Conservation (phyloP, 2,113 vertebrate species). For the Prochilodus magdalenae region DNA sequence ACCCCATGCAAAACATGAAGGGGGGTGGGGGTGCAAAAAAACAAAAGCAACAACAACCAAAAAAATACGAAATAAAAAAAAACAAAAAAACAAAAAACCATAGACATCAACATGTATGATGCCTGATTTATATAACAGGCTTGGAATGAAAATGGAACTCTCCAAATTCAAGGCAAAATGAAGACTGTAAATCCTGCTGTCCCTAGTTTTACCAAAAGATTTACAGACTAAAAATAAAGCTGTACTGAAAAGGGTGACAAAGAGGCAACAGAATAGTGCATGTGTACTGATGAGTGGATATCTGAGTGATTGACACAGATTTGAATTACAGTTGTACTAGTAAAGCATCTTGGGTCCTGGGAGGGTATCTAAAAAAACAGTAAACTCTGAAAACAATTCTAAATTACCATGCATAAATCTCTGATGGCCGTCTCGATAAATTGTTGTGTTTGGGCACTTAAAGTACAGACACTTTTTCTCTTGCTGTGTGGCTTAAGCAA, state of each 20-base stretch:
- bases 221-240: constrained; percentile 52
- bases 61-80: too few species aligned
- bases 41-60: too few species aligned
- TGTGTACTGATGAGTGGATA: constrained; percentile 17
- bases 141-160: constrained; percentile 65
- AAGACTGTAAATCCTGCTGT: constrained; percentile 29
- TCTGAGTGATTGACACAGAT: constrained; percentile 58
- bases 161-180: constrained; percentile 52
- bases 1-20: neutral
- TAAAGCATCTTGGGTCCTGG: constrained; percentile 34
- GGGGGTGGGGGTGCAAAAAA: too few species aligned
- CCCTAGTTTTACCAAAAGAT: constrained; percentile 32
- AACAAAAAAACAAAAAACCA: too few species aligned
- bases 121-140: constrained; percentile 47
- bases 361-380: constrained; percentile 27
- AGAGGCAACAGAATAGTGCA: constrained; percentile 18
- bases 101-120: constrained; percentile 30
- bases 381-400: constrained; percentile 47
- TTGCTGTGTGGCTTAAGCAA: constrained; percentile 51
- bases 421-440: constrained; percentile 44
- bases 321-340: constrained; percentile 35
- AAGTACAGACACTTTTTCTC: constrained; percentile 35
- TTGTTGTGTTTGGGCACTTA: constrained; percentile 45
- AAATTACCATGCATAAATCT: constrained; percentile 47
- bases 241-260: constrained; percentile 16